These are phyloP conservation scores for Erannis defoliaria DNA, from an alignment of 2,888 invertebrate species.

Conservation along the genomic window DNA sequence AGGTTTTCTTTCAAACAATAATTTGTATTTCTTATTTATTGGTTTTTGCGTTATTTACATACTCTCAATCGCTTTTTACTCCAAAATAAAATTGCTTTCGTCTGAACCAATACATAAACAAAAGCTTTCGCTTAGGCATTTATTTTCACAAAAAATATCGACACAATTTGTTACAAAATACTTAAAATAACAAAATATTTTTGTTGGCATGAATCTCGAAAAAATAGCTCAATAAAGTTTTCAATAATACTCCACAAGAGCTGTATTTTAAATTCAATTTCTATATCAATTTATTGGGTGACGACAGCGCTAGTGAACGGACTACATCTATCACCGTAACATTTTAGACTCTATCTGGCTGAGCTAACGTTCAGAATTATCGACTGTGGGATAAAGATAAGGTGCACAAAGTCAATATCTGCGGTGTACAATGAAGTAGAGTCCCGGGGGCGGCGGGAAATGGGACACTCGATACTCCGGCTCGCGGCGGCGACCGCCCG, in stretches of 20 bases:
- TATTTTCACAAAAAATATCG: not conserved
- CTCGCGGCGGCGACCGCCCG: slow-evolving; percentile 24
- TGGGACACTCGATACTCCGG: slow-evolving; percentile 35
- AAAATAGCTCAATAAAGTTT: slow-evolving; percentile 34
- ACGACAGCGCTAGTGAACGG: slow-evolving; percentile 23
- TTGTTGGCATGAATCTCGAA: slow-evolving; percentile 12
- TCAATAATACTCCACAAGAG: slow-evolving; percentile 28
- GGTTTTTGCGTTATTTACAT: not conserved
- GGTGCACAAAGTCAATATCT: slow-evolving; percentile 35
- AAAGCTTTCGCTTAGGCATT: not conserved
- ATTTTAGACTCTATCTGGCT: slow-evolving; percentile 31
- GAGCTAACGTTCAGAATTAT: slow-evolving; percentile 21
- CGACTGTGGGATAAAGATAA: slow-evolving; percentile 7
- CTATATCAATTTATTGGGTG: slow-evolving; percentile 41
- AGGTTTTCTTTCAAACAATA: not conserved
- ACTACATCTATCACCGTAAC: not conserved
- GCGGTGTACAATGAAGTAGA: slow-evolving; percentile 29
- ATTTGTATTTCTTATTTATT: not conserved
- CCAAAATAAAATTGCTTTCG: not conserved
- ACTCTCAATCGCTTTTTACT: no score
- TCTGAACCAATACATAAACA: not conserved
- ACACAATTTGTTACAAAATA: not conserved
- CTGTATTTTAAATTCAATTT: slow-evolving; percentile 45
- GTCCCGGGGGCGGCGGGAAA: slow-evolving; percentile 33
- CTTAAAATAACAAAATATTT: not conserved